Conservation (phyloP, 2,797 vertebrate species). For the Lophotriccus pileatus region DNA sequence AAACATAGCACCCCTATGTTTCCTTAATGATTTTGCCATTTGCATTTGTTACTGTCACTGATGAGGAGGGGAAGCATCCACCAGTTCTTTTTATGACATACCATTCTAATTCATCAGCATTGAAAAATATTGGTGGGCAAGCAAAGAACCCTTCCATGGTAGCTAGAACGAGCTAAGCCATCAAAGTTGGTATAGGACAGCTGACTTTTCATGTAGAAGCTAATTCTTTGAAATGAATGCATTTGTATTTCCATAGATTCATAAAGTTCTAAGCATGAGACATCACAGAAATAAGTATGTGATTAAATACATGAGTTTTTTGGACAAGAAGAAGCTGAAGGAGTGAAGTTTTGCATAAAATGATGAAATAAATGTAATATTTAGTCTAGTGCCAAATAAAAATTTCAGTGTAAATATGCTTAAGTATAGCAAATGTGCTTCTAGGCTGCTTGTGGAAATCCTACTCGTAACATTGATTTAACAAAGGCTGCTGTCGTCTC, state of each 20-base stretch:
- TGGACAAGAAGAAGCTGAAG: neutral
- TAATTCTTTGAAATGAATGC: neutral
- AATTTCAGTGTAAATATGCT: neutral
- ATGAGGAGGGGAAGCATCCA: neutral
- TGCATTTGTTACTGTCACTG: neutral
- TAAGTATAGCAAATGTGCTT: neutral
- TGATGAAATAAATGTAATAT: neutral
- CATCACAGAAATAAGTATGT: neutral
- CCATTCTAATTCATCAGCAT: neutral
- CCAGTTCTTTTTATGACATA: neutral
- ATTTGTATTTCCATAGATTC: neutral
- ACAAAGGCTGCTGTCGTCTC: neutral
- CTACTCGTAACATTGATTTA: neutral
- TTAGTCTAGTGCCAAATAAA: neutral
- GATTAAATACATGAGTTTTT: neutral
- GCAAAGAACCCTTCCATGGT: neutral
- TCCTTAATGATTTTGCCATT: neutral
- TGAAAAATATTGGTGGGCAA: neutral
- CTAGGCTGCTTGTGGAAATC: neutral
- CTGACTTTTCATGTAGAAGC: neutral
- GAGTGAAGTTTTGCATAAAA: neutral
- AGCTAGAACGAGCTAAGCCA: neutral
- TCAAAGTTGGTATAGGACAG: neutral
- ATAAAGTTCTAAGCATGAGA: neutral
- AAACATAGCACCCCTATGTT: neutral